These are phyloP conservation scores for Gorsachius magnificus DNA, from an alignment of 2,797 vertebrate species.

Conservation along the genomic window DNA sequence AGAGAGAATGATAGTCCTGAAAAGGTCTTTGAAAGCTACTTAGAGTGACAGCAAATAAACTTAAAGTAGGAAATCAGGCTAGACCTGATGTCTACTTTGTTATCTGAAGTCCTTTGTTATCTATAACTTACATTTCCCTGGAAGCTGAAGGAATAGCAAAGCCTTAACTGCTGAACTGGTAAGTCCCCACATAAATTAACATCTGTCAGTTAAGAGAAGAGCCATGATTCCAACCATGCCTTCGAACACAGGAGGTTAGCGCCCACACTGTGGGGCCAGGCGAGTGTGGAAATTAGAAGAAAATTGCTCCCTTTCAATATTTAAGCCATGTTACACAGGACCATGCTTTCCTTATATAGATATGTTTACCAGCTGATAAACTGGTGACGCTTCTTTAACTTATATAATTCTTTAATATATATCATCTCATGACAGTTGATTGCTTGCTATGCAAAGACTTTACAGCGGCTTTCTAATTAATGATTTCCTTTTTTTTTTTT, in stretches of 20 bases:
- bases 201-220: not conserved
- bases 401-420: not conserved
- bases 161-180: not conserved
- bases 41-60: not conserved
- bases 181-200: not conserved
- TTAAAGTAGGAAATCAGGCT: not conserved
- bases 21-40: not conserved
- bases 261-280: rapidly evolving
- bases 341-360: not conserved
- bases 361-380: not conserved
- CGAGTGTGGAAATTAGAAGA: not conserved
- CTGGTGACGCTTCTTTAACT: not conserved
- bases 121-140: not conserved
- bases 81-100: not conserved
- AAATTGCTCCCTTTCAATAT: not conserved
- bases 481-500: not conserved
- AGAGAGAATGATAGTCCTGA: not conserved
- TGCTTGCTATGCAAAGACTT: not conserved
- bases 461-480: not conserved
- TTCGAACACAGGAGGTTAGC: not conserved
- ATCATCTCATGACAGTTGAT: not conserved
- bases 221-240: not conserved
- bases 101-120: not conserved
- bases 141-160: not conserved
- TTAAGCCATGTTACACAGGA: not conserved